A percentile compares a stretch with the other conserved stretches of the same genome.
Conservation (phyloP, 2,113 vertebrate species). For the Ctenodactylus gundi region DNA sequence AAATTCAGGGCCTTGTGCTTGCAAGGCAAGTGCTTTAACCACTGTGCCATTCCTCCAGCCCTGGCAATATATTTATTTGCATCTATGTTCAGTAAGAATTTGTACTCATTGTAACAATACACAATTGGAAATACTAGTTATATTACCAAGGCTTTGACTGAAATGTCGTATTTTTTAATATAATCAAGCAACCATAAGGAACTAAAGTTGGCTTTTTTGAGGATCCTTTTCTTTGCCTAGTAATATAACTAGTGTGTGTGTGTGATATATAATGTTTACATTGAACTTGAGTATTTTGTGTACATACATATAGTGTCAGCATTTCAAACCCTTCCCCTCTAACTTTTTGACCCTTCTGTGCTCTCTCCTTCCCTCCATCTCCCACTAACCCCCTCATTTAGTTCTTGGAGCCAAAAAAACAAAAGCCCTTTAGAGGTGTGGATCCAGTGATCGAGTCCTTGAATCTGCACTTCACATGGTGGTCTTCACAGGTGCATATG, state of each 20-base stretch:
- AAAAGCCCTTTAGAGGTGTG: neutral
- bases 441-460: neutral
- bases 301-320: too few relatives aligned
- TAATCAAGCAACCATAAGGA: neutral
- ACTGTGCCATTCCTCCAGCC: too few relatives aligned
- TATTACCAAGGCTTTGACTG: neutral
- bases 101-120: neutral
- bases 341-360: too few relatives aligned
- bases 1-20: too few relatives aligned
- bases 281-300: too few relatives aligned
- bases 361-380: too few relatives aligned
- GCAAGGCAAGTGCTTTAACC: too few relatives aligned
- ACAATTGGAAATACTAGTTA: neutral
- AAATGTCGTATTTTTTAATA: neutral
- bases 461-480: neutral
- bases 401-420: neutral
- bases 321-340: too few relatives aligned
- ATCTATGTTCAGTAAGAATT: neutral
- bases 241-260: too few relatives aligned
- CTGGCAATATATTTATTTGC: neutral
- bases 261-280: too few relatives aligned
- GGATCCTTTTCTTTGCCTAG: too few relatives aligned
- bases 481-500: neutral
- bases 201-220: neutral
- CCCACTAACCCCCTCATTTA: too few relatives aligned